Base-by-base conservation (phyloP, 2,888 invertebrate species). In the Torymus texanus region DNA sequence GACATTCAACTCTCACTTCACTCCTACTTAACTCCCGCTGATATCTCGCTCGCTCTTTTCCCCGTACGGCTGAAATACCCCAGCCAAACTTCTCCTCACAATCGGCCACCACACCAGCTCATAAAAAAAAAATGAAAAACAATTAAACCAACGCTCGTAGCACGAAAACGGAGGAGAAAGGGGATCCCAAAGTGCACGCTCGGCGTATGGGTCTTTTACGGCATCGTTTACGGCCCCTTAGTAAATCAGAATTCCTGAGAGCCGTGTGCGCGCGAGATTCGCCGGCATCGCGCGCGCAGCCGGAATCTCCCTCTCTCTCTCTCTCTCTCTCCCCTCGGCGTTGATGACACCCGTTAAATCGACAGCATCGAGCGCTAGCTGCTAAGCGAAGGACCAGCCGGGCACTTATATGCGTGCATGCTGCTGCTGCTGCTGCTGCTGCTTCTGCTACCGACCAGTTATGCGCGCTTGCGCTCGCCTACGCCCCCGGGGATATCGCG, bases 261-360 rank as follows among this genome's bases (percentile, higher is more conserved):
- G 66, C 66, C 14, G 53, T 29, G 24, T 1, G 55, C 41, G 41
- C 8, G 41, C 41, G 41, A 8, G 41, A 41, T 41, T 41, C 41
- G 41, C 41, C 41, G 41, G 41, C 41, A 41, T 41, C 41, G 21
- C 12, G 61, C 55, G 56, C 11, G 65, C 21, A 66, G 66, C 77
- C 61, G 73, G 78, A 78, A 73, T 72, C 53, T 70, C 16, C 13
- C 59, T 14, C 50, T 18, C 14, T 12, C 41, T 11, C 24, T 21
- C 61, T 21, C 61, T 63, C 62, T 72, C 62, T 68, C 29, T 21
- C 50, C 13, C 55, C 5, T 13, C 61, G 29, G 53, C 67, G 68
- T 79, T 79, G 79, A 79, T 68, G 71, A 62, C 73, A 73, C 63
- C 76, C 76, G 76, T 80, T 80, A 80, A 80, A 76, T 73, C 62